These are phyloP conservation scores for Tauraco erythrolophus DNA, from an alignment of 2,113 vertebrate species.

Conservation along the genomic window DNA sequence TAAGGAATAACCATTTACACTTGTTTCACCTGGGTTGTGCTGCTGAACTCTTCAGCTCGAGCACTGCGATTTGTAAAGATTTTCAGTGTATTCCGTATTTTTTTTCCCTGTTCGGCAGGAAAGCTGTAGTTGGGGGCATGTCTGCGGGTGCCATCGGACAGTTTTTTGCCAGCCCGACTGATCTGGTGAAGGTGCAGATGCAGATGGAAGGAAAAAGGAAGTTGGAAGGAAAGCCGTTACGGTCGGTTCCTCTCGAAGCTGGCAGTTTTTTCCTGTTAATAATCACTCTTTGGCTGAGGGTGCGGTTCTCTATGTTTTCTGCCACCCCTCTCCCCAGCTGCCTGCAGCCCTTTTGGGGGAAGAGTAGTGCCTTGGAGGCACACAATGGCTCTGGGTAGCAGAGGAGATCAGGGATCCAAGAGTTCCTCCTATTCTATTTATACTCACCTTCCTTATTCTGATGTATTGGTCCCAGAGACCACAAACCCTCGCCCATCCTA, in stretches of 20 bases:
- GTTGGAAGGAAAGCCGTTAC: conserved; percentile 83
- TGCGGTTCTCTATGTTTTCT: not conserved
- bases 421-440: not conserved
- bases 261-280: rapidly evolving
- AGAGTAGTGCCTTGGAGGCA: not conserved
- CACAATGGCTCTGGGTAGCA: rapidly evolving
- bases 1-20: not conserved
- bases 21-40: not conserved
- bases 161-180: conserved; percentile 87
- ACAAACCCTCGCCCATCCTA: not conserved
- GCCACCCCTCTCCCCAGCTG: not conserved
- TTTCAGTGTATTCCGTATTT: not conserved
- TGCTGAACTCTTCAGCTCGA: not conserved
- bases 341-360: not conserved
- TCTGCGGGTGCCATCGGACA: conserved; percentile 84
- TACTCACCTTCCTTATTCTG: not conserved
- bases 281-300: not conserved
- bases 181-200: conserved; percentile 91
- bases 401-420: not conserved
- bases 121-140: conserved; percentile 84
- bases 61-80: not conserved
- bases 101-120: conserved; percentile 70
- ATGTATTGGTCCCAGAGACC: not conserved
- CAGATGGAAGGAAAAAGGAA: conserved; percentile 87
- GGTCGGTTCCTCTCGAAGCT: conserved; percentile 71